Evolutionary conservation across 2,797 vertebrate genomes (phyloP).

Genomic region (Cottoperca gobio): DNA sequence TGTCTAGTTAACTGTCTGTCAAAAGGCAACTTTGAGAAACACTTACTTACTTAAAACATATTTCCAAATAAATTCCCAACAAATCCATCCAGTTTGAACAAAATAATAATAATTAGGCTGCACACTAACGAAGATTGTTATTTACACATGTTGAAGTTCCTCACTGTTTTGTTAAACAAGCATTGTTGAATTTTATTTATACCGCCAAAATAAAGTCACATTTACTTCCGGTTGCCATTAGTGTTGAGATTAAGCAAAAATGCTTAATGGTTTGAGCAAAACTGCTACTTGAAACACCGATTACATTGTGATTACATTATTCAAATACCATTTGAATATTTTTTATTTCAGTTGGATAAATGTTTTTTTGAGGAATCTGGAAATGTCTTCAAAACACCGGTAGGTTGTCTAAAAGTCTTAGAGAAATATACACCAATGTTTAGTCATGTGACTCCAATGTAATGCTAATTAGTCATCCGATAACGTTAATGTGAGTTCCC

Average conservation of each 20-base stretch:
- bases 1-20: no score
- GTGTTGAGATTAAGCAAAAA: background rate
- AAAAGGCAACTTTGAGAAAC: background rate
- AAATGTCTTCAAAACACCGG: background rate
- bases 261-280: no score
- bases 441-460: background rate
- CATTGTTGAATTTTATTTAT: no score
- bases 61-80: background rate
- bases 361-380: background rate
- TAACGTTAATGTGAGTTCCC: no score
- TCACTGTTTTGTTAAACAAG: background rate
- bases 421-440: background rate
- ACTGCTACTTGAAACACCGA: no score
- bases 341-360: background rate
- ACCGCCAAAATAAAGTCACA: background rate
- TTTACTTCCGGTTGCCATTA: background rate
- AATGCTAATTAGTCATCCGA: no score
- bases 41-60: background rate
- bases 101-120: background rate
- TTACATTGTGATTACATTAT: no score
- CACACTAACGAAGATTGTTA: background rate
- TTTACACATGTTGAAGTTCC: background rate
- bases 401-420: background rate
- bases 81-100: background rate
- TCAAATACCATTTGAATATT: no score